These are phyloP conservation scores for Plotosus lineatus DNA, from an alignment of 2,113 vertebrate genomes.

Conservation along the genomic window DNA sequence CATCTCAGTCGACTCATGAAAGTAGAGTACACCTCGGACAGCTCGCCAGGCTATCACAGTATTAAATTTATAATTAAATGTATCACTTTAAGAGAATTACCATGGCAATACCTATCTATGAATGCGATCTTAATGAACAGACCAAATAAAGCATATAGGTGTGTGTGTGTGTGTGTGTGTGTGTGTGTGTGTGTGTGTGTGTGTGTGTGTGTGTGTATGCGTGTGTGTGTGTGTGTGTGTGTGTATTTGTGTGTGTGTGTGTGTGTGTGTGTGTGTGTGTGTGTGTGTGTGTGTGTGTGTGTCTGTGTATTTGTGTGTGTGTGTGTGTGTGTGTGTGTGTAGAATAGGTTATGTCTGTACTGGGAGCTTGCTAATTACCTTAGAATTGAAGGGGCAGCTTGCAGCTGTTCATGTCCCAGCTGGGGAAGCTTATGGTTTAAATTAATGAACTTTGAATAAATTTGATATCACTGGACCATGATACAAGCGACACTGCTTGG, in stretches of 20 bases:
- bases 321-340: conserved; percentile 5
- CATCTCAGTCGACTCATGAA: too few species aligned
- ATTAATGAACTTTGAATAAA: conserved; percentile 30
- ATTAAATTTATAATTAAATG: neutral
- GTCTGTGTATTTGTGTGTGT: neutral
- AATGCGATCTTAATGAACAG: neutral
- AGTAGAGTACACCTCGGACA: too few species aligned
- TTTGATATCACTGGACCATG: neutral
- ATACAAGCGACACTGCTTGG: neutral
- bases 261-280: conserved; percentile 21
- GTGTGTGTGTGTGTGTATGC: too few species aligned
- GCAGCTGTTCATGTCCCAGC: conserved; percentile 43
- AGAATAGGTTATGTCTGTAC: conserved; percentile 5
- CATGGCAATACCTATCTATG: neutral
- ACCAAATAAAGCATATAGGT: neutral
- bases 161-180: conserved; percentile 13
- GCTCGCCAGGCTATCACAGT: too few species aligned
- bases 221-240: conserved; percentile 14
- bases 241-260: neutral
- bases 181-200: too few species aligned
- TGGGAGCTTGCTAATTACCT: conserved; percentile 41
- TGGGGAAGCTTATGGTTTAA: conserved; percentile 33
- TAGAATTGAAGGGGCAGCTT: conserved; percentile 31
- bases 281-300: neutral
- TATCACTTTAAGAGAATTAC: neutral